A percentile compares a stretch with the other conserved stretches of the same genome.
Evolutionary conservation across 2,797 vertebrate species (phyloP).

Genomic region (Danio tinwini): DNA sequence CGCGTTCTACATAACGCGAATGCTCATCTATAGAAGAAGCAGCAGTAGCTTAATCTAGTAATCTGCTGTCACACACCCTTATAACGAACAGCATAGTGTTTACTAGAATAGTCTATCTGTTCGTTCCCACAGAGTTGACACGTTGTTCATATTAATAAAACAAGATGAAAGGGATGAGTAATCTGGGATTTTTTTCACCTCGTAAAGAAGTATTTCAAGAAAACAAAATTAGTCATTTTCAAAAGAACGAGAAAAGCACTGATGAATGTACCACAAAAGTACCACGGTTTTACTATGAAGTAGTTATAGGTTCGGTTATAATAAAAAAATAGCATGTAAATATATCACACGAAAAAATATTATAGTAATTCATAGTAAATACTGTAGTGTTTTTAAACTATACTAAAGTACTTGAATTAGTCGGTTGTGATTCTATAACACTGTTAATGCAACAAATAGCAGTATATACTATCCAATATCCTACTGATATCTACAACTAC

Average conservation of each 20-base stretch:
- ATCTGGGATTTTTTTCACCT: not conserved
- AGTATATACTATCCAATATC: too few species aligned
- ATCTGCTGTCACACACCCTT: not conserved
- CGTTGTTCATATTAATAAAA: too few species aligned
- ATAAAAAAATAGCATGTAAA: too few species aligned
- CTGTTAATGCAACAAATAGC: too few species aligned
- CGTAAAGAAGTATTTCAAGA: conserved; percentile 21
- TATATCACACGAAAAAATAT: too few species aligned
- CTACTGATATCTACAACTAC: too few species aligned
- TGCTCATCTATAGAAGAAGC: not conserved
- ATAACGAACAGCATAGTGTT: not conserved
- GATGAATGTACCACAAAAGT: conserved; percentile 22
- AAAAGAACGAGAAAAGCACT: not conserved
- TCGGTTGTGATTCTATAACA: too few species aligned
- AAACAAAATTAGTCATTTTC: conserved; percentile 18
- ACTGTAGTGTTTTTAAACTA: too few species aligned
- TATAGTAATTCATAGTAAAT: too few species aligned
- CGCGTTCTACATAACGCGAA: not conserved
- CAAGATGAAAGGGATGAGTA: conserved; percentile 1
- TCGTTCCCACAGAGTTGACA: not conserved
- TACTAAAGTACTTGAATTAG: too few species aligned
- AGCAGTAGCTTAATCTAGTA: too few species aligned
- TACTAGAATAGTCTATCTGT: not conserved
- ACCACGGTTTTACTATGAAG: conserved; percentile 5
- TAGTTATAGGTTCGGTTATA: too few species aligned